Conservation (phyloP, 2,113 vertebrate species). For the Probosciger aterrimus region DNA sequence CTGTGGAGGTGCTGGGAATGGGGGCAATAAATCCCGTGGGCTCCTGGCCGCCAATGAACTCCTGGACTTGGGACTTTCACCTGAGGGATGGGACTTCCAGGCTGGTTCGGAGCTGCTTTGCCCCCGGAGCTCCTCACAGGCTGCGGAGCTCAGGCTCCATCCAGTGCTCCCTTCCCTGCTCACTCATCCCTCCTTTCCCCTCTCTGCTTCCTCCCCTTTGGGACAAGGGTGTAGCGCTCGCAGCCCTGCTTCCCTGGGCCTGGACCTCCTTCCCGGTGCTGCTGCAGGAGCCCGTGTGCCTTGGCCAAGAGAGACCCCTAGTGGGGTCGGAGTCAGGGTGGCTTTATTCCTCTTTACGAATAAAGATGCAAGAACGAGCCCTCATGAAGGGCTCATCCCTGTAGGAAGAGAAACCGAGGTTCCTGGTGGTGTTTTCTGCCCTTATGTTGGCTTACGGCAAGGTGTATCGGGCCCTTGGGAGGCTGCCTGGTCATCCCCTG, state of each 20-base stretch:
- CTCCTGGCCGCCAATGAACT: not conserved
- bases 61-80: not conserved
- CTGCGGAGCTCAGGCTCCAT: not conserved
- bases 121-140: not conserved
- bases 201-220: not conserved
- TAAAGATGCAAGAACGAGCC: not conserved
- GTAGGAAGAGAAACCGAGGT: not conserved
- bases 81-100: not conserved
- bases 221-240: not conserved
- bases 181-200: not conserved
- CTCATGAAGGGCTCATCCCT: fast-evolving
- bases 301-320: slow-evolving; percentile 29
- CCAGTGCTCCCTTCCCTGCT: not conserved
- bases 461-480: not conserved
- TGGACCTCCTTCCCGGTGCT: not conserved
- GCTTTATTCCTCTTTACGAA: not conserved
- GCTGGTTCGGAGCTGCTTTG: not conserved
- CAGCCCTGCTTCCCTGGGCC: not conserved
- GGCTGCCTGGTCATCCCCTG: not conserved
- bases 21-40: not conserved
- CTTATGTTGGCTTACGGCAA: fast-evolving
- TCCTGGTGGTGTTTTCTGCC: not conserved
- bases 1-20: not conserved
- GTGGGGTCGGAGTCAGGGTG: not conserved
- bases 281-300: not conserved